Percentiles rank a stretch among this genome's conserved stretches.
These are phyloP conservation scores for Orussus abietinus DNA, from an alignment of 1,140 invertebrate genomes.

Conservation along the genomic window DNA sequence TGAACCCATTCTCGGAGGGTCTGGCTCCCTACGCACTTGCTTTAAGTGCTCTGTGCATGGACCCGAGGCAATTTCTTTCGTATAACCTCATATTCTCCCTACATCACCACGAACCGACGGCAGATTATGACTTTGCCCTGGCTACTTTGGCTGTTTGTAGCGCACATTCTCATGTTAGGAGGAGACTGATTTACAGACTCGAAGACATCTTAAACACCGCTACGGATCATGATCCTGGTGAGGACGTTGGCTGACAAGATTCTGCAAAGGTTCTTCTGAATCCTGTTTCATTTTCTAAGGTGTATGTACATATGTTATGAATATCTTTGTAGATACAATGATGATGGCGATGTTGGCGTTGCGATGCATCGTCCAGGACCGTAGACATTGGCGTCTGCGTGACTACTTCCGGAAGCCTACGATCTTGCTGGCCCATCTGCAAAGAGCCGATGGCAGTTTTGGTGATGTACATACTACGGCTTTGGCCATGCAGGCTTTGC, in stretches of 20 bases:
- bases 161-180: constrained; percentile 74
- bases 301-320: constrained; percentile 2
- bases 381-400: constrained; percentile 72
- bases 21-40: constrained; percentile 73
- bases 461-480: constrained; percentile 77
- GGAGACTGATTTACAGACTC: constrained; percentile 71
- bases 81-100: constrained; percentile 72
- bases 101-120: constrained; percentile 65
- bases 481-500: constrained; percentile 73
- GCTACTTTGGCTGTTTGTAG: constrained; percentile 69
- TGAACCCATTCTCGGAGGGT: constrained; percentile 68
- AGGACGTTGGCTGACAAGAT: too few species aligned
- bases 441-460: constrained; percentile 75
- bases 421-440: constrained; percentile 68
- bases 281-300: too few species aligned
- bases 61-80: constrained; percentile 77
- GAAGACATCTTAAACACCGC: constrained; percentile 72
- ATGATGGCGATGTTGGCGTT: constrained; percentile 79
- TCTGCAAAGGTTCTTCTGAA: too few species aligned
- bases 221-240: constrained; percentile 71
- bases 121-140: constrained; percentile 67
- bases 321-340: constrained; percentile 67
- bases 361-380: constrained; percentile 80
- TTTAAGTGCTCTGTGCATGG: constrained; percentile 72
- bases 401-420: constrained; percentile 73